phyloP scores from a whole-genome alignment of 2,797 vertebrate genomes.

The Galago senegalensis region DNA sequence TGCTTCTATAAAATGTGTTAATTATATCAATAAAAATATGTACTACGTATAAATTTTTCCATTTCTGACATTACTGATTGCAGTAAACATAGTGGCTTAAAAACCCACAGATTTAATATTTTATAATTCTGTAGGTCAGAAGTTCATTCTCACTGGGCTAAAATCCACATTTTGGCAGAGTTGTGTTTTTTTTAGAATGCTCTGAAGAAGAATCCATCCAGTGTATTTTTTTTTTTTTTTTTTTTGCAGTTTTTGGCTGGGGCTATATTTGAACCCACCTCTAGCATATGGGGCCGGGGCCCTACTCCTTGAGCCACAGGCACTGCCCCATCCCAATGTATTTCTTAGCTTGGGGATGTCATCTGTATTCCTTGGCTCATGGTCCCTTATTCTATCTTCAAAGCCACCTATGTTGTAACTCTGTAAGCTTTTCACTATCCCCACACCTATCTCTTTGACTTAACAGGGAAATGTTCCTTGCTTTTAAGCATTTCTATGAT shows the following conservation, averaged over 20 bases:
- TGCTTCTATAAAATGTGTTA: not conserved
- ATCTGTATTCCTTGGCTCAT: not conserved
- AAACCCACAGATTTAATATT: not conserved
- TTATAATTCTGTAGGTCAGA: not conserved
- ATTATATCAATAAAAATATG: not conserved
- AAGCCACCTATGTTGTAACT: not conserved
- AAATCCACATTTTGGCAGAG: not conserved
- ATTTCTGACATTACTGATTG: not conserved
- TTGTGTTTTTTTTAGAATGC: not conserved
- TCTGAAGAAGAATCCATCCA: not conserved
- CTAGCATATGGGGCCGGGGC: too few species aligned
- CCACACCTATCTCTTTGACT: not conserved
- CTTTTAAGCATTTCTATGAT: not conserved
- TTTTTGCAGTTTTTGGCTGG: too few species aligned
- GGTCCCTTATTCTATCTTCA: not conserved
- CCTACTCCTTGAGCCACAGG: too few species aligned
- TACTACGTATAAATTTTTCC: not conserved
- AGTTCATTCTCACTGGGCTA: not conserved
- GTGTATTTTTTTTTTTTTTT: not conserved
- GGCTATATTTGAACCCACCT: too few species aligned
- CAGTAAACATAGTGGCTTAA: not conserved
- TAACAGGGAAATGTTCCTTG: not conserved
- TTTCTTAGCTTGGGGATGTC: not conserved
- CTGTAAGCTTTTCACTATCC: not conserved
- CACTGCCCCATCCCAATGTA: too few species aligned